Base-by-base conservation (phyloP, 2,113 vertebrate genomes). In the Muntiacus muntjak region DNA sequence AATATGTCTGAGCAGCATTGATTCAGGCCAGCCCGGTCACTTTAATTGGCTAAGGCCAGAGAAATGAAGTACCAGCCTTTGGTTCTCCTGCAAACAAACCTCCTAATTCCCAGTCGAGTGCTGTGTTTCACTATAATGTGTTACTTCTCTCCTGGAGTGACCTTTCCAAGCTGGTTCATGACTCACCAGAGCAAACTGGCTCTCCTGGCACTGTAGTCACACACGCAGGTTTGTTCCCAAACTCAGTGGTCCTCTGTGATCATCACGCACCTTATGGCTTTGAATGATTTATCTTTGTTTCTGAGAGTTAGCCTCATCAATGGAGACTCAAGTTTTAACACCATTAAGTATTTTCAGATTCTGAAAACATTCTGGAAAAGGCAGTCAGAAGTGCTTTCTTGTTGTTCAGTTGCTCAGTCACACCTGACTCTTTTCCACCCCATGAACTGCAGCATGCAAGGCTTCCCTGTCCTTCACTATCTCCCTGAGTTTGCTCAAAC, bases 201-300 rank as follows among this genome's bases (percentile, higher is more conserved):
- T 57, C 91, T 95, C 33, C 2, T 84, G 25, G 82, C 82, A 57
- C 40, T 84, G 81, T 36, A 36, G 26, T 92, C 90, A 87, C 40
- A 87, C 47, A 88, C 57, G 81, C 64, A 93, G 14, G 89, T 92
- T 85, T 95, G 84, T 67, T 84, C 87, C 89, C 58, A 89, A 76
- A 85, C 33, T 58, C 84, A 45, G 81, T 7, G 43, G 58, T 71
- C 64, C 43, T 84, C 83, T 81, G 14, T 89, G 16, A 94, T 91
- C 54, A 52, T 47, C 62, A 60, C 13, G 36, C 54, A 71, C 43
- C 71, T 88, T 67, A 47, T 4, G 26, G 74, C 25, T 90, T 87
- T 86, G 81, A 96, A 94, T 45, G 83, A 97, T 76, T 97, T 98
- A 87, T 97, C 82, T 98, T 97, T 97, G 43, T 95, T 83, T 91